Evolutionary conservation across 2,888 invertebrate species (phyloP), one percentile per base, ranked within the genome.

Genomic region (Mesorhabditis belari): DNA sequence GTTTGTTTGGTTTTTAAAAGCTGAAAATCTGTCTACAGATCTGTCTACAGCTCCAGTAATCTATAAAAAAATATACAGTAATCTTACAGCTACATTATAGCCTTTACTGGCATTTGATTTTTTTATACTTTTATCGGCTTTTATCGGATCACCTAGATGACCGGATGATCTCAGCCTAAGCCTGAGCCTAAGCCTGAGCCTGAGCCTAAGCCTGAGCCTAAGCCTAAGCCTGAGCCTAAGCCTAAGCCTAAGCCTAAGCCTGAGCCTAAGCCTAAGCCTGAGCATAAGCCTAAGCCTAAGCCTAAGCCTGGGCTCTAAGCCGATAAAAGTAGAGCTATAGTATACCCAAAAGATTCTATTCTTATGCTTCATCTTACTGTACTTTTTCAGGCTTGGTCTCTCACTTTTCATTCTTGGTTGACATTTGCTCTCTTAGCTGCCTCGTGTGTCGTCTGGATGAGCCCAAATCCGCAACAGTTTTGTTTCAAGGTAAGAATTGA

Each of bases 301-400:
- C 35, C 35, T 35, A 35, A 35, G 35, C 35, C 35, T 35, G 17
- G 17, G 35, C 35, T n/a, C 35, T 35, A 35, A 35, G 35, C 35
- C 35, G n/a, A n/a, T n/a, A n/a, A n/a, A n/a, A n/a, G n/a, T n/a
- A n/a, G n/a, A n/a, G n/a, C n/a, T n/a, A n/a, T n/a, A n/a, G n/a
- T n/a, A n/a, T n/a, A n/a, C n/a, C n/a, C n/a, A n/a, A 51, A 19
- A 26, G n/a, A n/a, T 23, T 65, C 19, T n/a, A n/a, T n/a, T n/a
- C n/a, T n/a, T n/a, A n/a, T n/a, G n/a, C n/a, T 35, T 35, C 26
- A 23, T 49, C 19, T 44, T 19, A 53, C 9, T 50, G 29, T 44
- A 24, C 44, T n/a, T n/a, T n/a, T n/a, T n/a, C n/a, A 92, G 91
- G 90, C 91, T 3, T 98, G 96, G 96, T 92, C 92, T 81, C 95